Base-by-base conservation (phyloP, 2,113 vertebrate species). In the Riparia riparia region DNA sequence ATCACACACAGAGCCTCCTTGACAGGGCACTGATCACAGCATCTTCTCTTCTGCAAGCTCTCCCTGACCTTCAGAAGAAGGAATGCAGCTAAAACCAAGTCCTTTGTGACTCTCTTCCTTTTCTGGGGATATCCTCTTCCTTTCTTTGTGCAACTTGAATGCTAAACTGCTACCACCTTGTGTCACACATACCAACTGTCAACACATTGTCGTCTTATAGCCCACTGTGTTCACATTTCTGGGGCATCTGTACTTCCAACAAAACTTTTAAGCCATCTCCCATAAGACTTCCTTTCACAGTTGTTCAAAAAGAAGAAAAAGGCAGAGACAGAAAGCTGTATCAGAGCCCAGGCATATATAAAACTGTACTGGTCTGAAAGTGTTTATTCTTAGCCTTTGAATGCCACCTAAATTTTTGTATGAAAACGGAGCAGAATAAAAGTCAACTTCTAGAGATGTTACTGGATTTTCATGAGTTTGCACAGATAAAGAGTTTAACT, bases 61-160 rank as follows among this genome's bases (percentile, higher is more conserved):
- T 28, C 32, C 54, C 69, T 26, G 6, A 44, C 17, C 51, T 45
- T 19, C 37, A 42, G 14, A 31, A 31, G 31, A 16, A 82, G 39
- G 12, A 47, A 37, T 0, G 3, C 8, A 80, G 53, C 15, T 37
- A 28, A 76, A 68, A 32, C 7, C 2, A 2, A 0, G 0, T 22
- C 22, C 28, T 24, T 39, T 31, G 34, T 6, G 26, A 73, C n/a
- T 44, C n/a, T 34, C 28, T 10, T 42, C 29, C 60, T 47, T 51
- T 63, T 42, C 73, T 64, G 34, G 20, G 15, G 25, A 50, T 54
- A 49, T 8, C 28, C 32, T 78, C 56, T 10, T 57, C 49, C 22
- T n/a, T 58, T 39, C 58, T 34, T 10, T 34, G 11, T n/a, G 20
- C 31, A 70, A 7, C 12, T 10, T 11, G 6, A 73, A 66, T 4